phyloP scores from a whole-genome alignment of 2,113 vertebrate species.

The Sminthopsis crassicaudata region DNA sequence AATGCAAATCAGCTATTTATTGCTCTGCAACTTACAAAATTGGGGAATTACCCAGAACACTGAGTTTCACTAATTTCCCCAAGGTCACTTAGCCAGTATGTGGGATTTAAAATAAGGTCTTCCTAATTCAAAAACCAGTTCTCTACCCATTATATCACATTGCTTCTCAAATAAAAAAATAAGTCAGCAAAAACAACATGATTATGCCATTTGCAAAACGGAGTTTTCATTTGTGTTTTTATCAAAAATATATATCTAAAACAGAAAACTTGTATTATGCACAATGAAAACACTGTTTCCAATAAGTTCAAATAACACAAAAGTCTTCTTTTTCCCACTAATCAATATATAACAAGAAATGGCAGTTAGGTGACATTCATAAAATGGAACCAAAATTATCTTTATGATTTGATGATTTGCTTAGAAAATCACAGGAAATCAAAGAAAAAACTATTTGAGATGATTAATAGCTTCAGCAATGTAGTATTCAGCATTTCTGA shows the following conservation, averaged over 20 bases:
- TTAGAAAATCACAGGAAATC: not conserved
- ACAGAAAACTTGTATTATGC: not conserved
- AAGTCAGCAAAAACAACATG: not conserved
- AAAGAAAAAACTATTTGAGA: not conserved
- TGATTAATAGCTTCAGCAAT: not conserved
- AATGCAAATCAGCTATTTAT: not conserved
- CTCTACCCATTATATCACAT: not conserved
- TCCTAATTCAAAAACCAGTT: not conserved
- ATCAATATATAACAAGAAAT: not conserved
- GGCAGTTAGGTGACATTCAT: not conserved
- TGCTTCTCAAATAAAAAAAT: not conserved
- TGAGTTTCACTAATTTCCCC: not conserved
- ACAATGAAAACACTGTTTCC: not conserved
- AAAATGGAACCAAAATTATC: not conserved
- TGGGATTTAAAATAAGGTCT: not conserved
- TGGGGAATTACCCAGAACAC: not conserved
- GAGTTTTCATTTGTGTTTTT: not conserved
- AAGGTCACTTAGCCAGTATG: not conserved
- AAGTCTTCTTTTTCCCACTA: not conserved
- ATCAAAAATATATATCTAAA: not conserved
- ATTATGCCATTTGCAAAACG: not conserved
- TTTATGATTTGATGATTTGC: not conserved
- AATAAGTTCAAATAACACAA: not conserved
- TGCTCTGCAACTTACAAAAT: not conserved
- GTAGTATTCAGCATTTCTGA: not conserved